These are phyloP conservation scores for Nineta flava DNA, from an alignment of 2,888 invertebrate genomes.

Conservation along the genomic window DNA sequence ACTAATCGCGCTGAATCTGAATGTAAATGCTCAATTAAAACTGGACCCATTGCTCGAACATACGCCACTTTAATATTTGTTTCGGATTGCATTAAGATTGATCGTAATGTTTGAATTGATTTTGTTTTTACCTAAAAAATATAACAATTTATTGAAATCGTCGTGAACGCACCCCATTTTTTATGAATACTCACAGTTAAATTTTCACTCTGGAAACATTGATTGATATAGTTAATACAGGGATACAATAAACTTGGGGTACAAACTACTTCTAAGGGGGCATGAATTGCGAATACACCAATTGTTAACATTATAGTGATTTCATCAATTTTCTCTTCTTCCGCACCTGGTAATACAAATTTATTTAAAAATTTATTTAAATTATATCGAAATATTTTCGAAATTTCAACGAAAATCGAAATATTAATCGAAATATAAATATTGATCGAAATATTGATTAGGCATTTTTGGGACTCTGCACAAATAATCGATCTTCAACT, in stretches of 20 bases:
- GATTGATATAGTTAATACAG: slow-evolving; percentile 82
- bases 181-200: slow-evolving; percentile 29
- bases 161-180: neutral
- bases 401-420: neutral
- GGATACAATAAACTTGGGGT: slow-evolving; percentile 77
- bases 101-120: slow-evolving; percentile 61
- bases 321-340: slow-evolving; percentile 65
- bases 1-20: slow-evolving; percentile 42
- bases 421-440: no score
- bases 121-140: slow-evolving; percentile 49
- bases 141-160: no score
- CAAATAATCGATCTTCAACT: no score
- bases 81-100: slow-evolving; percentile 59
- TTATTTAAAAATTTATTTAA: neutral
- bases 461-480: slow-evolving; percentile 4
- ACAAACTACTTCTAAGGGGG: slow-evolving; percentile 57
- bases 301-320: slow-evolving; percentile 78
- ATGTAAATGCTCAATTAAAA: slow-evolving; percentile 59
- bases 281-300: slow-evolving; percentile 73
- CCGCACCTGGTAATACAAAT: slow-evolving; percentile 19
- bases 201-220: slow-evolving; percentile 55
- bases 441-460: no score
- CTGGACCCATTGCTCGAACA: slow-evolving; percentile 65
- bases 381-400: neutral
- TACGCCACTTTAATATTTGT: slow-evolving; percentile 56